phyloP scores from a whole-genome alignment of 2,797 vertebrate genomes.

The Tapera naevia region DNA sequence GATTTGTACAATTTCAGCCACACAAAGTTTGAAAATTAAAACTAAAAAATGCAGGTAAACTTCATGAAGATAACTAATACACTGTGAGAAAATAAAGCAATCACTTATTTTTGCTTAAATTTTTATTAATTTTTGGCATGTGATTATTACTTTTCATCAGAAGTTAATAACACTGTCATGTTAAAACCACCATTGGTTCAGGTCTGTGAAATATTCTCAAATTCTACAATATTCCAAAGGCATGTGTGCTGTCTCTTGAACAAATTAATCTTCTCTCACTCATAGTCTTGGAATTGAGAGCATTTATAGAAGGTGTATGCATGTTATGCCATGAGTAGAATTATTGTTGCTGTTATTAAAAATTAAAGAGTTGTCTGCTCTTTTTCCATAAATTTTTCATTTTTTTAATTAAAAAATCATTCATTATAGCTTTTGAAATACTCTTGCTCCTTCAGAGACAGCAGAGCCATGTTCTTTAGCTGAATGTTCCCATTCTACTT shows the following conservation, averaged over 20 bases:
- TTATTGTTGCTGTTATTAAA: neutral
- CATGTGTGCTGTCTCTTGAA: neutral
- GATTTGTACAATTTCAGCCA: neutral
- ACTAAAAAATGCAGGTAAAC: neutral
- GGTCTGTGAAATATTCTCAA: neutral
- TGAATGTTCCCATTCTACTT: neutral
- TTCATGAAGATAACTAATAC: neutral
- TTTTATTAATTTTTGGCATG: neutral
- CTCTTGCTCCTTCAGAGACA: neutral
- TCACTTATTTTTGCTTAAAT: neutral
- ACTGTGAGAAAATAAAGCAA: neutral
- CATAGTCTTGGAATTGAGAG: neutral
- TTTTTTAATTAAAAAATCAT: neutral
- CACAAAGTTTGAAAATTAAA: neutral
- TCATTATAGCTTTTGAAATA: neutral
- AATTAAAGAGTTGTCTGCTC: neutral
- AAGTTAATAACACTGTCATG: neutral
- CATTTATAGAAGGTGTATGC: neutral
- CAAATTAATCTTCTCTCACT: neutral
- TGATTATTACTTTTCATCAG: neutral
- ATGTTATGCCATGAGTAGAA: neutral
- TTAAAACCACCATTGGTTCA: neutral
- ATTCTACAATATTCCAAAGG: neutral
- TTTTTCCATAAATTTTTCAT: neutral
- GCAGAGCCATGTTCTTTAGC: neutral